phyloP scores from a whole-genome alignment of 2,113 vertebrate genomes.

The Micronycteris hirsuta region DNA sequence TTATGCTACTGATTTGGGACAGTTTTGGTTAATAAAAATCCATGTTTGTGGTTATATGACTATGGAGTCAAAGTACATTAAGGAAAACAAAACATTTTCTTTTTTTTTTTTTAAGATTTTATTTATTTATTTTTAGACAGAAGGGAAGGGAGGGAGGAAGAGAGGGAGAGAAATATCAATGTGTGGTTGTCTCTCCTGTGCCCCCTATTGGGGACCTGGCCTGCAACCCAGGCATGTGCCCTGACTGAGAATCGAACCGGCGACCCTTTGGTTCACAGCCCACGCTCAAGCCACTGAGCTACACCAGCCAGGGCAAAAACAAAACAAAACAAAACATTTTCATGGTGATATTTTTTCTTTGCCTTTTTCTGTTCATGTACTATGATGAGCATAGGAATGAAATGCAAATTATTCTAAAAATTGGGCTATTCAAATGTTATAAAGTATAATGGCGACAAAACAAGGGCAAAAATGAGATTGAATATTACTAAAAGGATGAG shows the following conservation, averaged over 20 bases:
- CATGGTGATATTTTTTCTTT: neutral
- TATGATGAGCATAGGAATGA: neutral
- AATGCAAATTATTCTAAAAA: slow-evolving; percentile 40
- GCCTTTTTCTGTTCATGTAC: neutral
- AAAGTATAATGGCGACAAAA: neutral
- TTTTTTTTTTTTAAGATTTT: no score
- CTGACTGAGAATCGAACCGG: no score
- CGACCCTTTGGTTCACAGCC: no score
- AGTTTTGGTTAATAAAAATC: neutral
- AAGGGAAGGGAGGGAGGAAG: no score
- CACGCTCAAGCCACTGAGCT: no score
- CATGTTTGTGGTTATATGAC: neutral
- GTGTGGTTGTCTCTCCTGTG: no score
- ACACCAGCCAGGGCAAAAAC: no score
- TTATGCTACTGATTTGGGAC: neutral
- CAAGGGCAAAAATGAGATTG: slow-evolving; percentile 41
- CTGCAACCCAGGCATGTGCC: no score
- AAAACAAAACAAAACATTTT: neutral
- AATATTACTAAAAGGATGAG: slow-evolving; percentile 39
- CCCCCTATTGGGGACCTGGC: no score
- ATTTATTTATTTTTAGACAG: no score
- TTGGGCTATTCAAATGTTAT: neutral
- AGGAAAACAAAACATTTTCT: neutral
- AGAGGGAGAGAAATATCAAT: no score
- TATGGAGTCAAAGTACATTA: neutral